These are phyloP conservation scores for Calidris pygmaea DNA, from an alignment of 2,113 vertebrate species.

Conservation along the genomic window DNA sequence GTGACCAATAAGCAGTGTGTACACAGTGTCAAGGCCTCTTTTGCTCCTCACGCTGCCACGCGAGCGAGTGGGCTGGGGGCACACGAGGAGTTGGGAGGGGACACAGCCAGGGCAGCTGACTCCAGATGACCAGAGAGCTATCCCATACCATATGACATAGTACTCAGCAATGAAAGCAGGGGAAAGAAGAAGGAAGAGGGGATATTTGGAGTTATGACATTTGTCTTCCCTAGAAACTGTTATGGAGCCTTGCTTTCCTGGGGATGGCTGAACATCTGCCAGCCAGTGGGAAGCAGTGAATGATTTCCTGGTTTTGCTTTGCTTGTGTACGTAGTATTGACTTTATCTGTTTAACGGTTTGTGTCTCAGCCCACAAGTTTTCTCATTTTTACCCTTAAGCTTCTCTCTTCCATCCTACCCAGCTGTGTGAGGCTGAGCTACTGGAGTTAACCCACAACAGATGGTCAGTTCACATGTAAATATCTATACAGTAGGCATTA, in stretches of 20 bases:
- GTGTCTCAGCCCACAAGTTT: not conserved
- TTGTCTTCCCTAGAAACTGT: not conserved
- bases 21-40: not conserved
- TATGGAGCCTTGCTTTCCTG: not conserved
- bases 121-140: not conserved
- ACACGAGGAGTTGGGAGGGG: not conserved
- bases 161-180: not conserved
- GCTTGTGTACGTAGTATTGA: not conserved
- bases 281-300: not conserved
- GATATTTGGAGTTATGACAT: not conserved
- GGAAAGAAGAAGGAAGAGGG: not conserved
- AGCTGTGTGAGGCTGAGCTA: not conserved
- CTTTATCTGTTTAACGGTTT: not conserved
- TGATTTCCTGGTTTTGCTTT: not conserved
- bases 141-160: accelerated
- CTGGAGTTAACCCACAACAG: not conserved
- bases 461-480: not conserved
- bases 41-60: accelerated
- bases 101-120: not conserved
- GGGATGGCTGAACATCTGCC: not conserved
- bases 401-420: not conserved
- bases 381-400: not conserved
- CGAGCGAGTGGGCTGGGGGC: accelerated
- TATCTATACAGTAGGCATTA: not conserved
- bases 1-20: not conserved